Evolutionary conservation across 1,140 invertebrate genomes (phyloP).

Genomic region (Danaus melanippus): DNA sequence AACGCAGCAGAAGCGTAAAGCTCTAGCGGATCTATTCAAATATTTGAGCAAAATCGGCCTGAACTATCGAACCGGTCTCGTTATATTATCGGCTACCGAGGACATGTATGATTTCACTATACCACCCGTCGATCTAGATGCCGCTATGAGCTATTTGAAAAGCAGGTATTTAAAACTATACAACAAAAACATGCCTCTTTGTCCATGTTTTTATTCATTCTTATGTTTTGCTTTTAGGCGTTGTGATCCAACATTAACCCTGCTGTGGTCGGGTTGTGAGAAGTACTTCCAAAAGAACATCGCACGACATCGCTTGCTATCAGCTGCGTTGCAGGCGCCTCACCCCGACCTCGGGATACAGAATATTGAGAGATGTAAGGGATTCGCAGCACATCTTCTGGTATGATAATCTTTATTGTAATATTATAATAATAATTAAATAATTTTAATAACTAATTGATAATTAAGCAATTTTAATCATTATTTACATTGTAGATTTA

Average conservation of each 20-base stretch:
- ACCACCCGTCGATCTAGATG: conserved; percentile 76
- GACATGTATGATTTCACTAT: conserved; percentile 69
- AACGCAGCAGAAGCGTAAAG: conserved; percentile 87
- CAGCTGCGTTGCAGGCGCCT: conserved; percentile 75
- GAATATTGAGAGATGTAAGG: conserved; percentile 88
- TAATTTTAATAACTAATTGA: too few relatives aligned
- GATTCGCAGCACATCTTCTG: conserved; percentile 76
- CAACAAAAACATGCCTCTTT: not conserved
- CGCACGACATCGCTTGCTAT: conserved; percentile 78
- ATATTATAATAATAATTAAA: too few relatives aligned
- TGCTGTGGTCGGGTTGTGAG: conserved; percentile 82
- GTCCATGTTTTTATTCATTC: not conserved
- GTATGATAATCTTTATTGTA: conserved; percentile 42
- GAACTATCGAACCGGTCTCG: conserved; percentile 84
- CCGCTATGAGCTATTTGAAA: conserved; percentile 66
- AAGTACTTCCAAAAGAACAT: conserved; percentile 84
- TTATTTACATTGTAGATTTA: too few relatives aligned
- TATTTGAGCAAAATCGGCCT: conserved; percentile 80
- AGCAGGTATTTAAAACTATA: conserved; percentile 44
- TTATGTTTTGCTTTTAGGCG: conserved; percentile 37
- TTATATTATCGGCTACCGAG: conserved; percentile 61
- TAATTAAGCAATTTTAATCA: too few relatives aligned
- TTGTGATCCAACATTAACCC: conserved; percentile 72
- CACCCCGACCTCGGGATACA: conserved; percentile 85
- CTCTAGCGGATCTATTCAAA: conserved; percentile 88